These are phyloP conservation scores for Hippotragus niger DNA, from an alignment of 2,113 vertebrate genomes.

Conservation along the genomic window DNA sequence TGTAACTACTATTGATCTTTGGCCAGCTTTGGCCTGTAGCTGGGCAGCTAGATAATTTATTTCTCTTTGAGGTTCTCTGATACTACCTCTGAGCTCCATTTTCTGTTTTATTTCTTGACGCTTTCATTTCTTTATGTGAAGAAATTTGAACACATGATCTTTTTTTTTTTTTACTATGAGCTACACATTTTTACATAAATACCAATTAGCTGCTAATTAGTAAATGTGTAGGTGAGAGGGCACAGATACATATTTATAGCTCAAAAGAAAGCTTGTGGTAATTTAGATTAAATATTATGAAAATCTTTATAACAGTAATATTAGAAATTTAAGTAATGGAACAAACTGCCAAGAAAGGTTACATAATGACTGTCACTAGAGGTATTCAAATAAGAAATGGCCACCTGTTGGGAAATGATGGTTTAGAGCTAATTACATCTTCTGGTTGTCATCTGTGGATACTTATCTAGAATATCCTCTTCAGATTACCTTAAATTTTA, in stretches of 20 bases:
- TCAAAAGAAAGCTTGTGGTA: constrained; percentile 43
- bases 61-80: constrained; percentile 62
- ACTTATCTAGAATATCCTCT: neutral
- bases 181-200: constrained; percentile 38
- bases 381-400: constrained; percentile 33
- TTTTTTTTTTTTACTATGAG: neutral
- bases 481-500: constrained; percentile 13
- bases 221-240: constrained; percentile 47
- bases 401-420: constrained; percentile 38
- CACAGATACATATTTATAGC: constrained; percentile 46
- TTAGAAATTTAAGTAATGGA: constrained; percentile 58
- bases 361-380: constrained; percentile 28
- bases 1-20: constrained; percentile 71
- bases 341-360: constrained; percentile 30
- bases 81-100: constrained; percentile 50
- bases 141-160: constrained; percentile 34
- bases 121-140: constrained; percentile 54
- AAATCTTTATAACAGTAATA: constrained; percentile 42
- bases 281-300: constrained; percentile 65
- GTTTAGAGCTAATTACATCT: constrained; percentile 41
- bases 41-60: constrained; percentile 63
- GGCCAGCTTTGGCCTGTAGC: constrained; percentile 55
- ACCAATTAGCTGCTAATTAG: constrained; percentile 62
- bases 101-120: constrained; percentile 50
- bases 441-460: neutral